Conservation (phyloP, 2,888 invertebrate genomes). For the Amblyteles armatorius region DNA sequence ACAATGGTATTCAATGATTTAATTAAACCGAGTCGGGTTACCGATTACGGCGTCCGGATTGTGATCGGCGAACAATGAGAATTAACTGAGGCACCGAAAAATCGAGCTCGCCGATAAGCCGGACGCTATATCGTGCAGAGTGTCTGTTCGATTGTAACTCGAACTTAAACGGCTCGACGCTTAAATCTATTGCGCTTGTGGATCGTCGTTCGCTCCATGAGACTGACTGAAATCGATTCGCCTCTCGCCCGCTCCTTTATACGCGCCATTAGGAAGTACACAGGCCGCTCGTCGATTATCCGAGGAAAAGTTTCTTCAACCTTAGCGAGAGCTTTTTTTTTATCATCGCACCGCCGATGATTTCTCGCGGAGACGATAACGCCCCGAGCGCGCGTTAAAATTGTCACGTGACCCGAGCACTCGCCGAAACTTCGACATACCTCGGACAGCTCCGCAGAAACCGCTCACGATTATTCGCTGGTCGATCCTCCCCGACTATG, state of each 20-base stretch:
- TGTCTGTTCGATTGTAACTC: background rate
- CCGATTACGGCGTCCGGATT: too few relatives aligned
- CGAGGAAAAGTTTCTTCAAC: constrained; percentile 64
- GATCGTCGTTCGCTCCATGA: constrained; percentile 35
- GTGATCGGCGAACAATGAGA: background rate
- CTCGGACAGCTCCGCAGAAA: background rate
- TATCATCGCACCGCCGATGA: constrained; percentile 31
- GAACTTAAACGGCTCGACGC: background rate
- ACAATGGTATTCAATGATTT: background rate
- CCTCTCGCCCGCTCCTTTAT: constrained; percentile 60
- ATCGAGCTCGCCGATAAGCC: background rate
- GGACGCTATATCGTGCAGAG: background rate
- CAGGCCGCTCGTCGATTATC: constrained; percentile 19
- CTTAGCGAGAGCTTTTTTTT: constrained; percentile 42
- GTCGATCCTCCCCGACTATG: constrained; percentile 3
- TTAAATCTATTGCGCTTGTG: constrained; percentile 49
- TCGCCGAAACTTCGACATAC: background rate
- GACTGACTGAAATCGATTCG: constrained; percentile 60
- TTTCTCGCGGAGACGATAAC: background rate
- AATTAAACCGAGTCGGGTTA: background rate
- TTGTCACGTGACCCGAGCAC: background rate
- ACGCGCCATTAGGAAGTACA: constrained; percentile 45
- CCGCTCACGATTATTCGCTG: background rate
- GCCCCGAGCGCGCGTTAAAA: background rate
- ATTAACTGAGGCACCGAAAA: background rate